A percentile compares a stretch with the other conserved stretches of the same genome.
phyloP scores from a whole-genome alignment of 2,113 vertebrate species.

The Ptyas mucosa region DNA sequence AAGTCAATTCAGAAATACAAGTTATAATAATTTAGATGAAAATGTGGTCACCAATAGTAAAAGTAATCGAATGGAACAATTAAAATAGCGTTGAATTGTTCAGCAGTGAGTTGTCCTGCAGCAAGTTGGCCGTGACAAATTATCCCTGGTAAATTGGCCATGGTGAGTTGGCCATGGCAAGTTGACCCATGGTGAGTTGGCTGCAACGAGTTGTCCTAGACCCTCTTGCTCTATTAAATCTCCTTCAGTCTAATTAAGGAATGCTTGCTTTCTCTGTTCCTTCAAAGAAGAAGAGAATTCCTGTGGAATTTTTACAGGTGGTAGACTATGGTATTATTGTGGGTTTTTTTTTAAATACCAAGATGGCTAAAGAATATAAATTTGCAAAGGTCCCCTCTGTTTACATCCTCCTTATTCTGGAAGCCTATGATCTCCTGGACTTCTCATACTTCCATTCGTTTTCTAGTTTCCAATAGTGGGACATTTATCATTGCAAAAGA shows the following conservation, averaged over 20 bases:
- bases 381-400: neutral
- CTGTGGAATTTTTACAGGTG: neutral
- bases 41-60: neutral
- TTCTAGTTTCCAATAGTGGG: neutral
- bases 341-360: neutral
- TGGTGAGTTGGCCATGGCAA: neutral
- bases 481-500: neutral
- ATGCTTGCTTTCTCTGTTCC: neutral
- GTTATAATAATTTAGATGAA: neutral
- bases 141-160: neutral
- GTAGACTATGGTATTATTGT: neutral
- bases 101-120: neutral
- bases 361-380: neutral
- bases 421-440: neutral
- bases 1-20: neutral
- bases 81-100: neutral
- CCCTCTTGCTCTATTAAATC: neutral
- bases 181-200: too few relatives aligned
- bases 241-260: neutral
- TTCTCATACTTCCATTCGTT: neutral
- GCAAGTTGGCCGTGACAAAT: neutral
- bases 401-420: neutral
- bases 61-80: neutral
- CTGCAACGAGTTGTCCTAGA: neutral
- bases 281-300: neutral